Evolutionary conservation across 2,113 vertebrate genomes (phyloP), one percentile per base, ranked within the genome.

Genomic region (Takifugu flavidus): DNA sequence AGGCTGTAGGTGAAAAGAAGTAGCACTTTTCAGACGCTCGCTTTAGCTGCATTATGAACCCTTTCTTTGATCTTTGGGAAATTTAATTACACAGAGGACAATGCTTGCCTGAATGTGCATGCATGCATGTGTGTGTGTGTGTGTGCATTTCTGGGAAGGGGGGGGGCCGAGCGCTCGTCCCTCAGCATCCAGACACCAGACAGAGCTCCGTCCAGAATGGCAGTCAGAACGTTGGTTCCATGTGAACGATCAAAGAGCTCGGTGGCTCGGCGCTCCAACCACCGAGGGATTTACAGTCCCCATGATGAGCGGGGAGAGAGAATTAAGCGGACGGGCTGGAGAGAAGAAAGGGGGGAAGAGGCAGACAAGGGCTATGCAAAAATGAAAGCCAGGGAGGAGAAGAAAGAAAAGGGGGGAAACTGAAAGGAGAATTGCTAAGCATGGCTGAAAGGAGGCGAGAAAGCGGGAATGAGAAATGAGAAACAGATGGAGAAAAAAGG

Each of bases 281-380:
- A 78, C 80, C 79, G 49, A 62, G 81, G 80, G 86, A 87, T 79
- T 84, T 80, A 75, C 77, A 72, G 81, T 83, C 77, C 84, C 79
- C 59, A 64, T 76, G 78, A 85, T 74, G 83, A 82, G 67, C n/a
- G 20, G 53, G 55, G 62, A 65, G 74, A 60, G 80, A 77, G 79
- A 82, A 78, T 79, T 80, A 79, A 72, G 59, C 68, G 74, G 62
- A 76, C 54, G 56, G 74, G 61, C 67, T 56, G 2, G 61, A 64
- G 60, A 74, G 73, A 83, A 78, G 69, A 81, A 79, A 77, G 67
- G 61, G 63, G 54, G 75, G 62, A 71, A 74, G 72, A 61, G 59
- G 72, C 55, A 75, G 66, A 82, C 59, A 59, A 68, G 63, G 67
- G 67, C 53, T 54, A 52, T 60, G 52, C 61, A 72, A 52, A 76